Percentiles rank a stretch among this genome's conserved stretches.
Conservation (phyloP, 2,888 invertebrate species). For the Sicus ferrugineus region DNA sequence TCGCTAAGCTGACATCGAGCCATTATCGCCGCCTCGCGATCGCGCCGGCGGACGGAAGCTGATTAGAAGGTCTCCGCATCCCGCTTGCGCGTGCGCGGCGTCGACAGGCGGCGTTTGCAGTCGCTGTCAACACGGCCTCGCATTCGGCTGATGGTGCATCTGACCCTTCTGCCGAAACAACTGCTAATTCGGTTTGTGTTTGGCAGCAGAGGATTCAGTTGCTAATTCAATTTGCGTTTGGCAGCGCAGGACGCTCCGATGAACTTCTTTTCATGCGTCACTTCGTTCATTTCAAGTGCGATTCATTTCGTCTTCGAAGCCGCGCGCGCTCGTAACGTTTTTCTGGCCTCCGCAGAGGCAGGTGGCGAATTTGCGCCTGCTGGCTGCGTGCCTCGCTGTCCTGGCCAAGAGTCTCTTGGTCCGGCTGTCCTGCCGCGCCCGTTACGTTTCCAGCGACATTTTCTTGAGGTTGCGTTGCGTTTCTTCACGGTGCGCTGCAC, state of each 20-base stretch:
- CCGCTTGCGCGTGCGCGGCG: not conserved
- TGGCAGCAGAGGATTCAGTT: too few species aligned
- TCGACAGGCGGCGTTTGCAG: not conserved
- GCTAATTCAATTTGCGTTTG: too few species aligned
- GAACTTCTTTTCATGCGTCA: too few species aligned
- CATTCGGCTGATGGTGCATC: too few species aligned
- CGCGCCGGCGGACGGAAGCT: slow-evolving; percentile 24
- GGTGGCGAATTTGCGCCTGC: too few species aligned
- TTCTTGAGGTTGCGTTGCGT: slow-evolving; percentile 4
- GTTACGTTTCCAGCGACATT: slow-evolving; percentile 19
- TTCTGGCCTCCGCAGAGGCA: not conserved
- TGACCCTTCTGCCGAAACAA: not conserved
- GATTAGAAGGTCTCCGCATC: slow-evolving; percentile 39
- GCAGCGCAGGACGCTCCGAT: too few species aligned
- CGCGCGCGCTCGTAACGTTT: slow-evolving; percentile 3
- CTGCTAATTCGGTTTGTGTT: slow-evolving; percentile 10
- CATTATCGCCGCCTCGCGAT: slow-evolving; percentile 31
- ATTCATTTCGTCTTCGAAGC: not conserved
- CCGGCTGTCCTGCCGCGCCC: not conserved
- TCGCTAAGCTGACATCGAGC: slow-evolving; percentile 24
- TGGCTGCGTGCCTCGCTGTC: not conserved
- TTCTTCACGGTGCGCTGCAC: slow-evolving; percentile 23
- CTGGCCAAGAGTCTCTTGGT: not conserved
- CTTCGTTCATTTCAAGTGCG: too few species aligned
- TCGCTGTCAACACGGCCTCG: too few species aligned